Percentiles rank a stretch among this genome's conserved stretches.
These are phyloP conservation scores for Halichoeres trimaculatus DNA, from an alignment of 2,113 vertebrate species.

Conservation along the genomic window DNA sequence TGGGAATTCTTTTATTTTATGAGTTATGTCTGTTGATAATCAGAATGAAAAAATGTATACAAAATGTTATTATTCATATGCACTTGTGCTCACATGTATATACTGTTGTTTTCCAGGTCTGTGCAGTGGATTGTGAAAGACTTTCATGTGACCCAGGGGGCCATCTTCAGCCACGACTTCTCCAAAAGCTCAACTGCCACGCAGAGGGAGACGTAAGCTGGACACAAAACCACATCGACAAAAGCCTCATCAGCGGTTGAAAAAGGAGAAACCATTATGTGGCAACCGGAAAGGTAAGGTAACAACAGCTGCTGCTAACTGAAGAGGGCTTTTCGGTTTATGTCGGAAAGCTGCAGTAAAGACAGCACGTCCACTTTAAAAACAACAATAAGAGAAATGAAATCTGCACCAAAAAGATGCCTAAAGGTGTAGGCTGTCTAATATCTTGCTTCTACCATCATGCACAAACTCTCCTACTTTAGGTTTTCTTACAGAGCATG, in stretches of 20 bases:
- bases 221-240: slow-evolving; percentile 59
- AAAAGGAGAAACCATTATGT: slow-evolving; percentile 70
- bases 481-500: too few relatives aligned
- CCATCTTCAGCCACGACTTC: slow-evolving; percentile 81
- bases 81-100: too few relatives aligned
- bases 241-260: slow-evolving; percentile 58
- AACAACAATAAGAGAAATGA: slow-evolving; percentile 2
- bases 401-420: background rate
- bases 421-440: slow-evolving; percentile 48
- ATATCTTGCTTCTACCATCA: too few relatives aligned
- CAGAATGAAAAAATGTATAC: too few relatives aligned
- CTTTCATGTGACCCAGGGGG: slow-evolving; percentile 68
- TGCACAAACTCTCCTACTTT: slow-evolving; percentile 64
- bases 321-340: slow-evolving; percentile 15
- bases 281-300: slow-evolving; percentile 70
- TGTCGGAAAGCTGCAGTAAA: background rate
- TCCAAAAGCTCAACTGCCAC: slow-evolving; percentile 78
- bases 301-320: slow-evolving; percentile 27
- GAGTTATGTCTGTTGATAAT: too few relatives aligned
- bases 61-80: too few relatives aligned
- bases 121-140: slow-evolving; percentile 64
- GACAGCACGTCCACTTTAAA: background rate
- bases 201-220: slow-evolving; percentile 31
- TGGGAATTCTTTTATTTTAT: too few relatives aligned
- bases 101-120: slow-evolving; percentile 67